phyloP scores from a whole-genome alignment of 2,113 vertebrate genomes.

The Clinocottus analis region DNA sequence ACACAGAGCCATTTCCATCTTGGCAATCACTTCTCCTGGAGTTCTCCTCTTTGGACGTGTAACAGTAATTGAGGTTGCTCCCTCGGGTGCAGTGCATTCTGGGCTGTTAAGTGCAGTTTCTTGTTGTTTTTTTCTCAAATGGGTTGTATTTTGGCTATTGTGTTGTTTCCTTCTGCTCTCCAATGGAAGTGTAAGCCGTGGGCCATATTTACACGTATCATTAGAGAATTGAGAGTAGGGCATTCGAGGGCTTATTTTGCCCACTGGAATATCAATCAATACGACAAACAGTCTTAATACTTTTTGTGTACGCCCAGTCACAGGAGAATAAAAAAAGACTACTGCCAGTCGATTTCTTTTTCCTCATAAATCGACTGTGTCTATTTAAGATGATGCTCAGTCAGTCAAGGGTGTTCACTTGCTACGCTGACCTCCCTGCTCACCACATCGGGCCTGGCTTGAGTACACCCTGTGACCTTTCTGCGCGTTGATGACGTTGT shows the following conservation, averaged over 20 bases:
- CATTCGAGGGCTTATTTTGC: slow-evolving; percentile 60
- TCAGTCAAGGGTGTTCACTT: slow-evolving; percentile 63
- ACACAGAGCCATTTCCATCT: slow-evolving; percentile 78
- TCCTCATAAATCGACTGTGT: slow-evolving; percentile 9
- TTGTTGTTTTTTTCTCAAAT: slow-evolving; percentile 80
- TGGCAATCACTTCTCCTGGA: slow-evolving; percentile 83
- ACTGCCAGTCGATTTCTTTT: slow-evolving; percentile 5
- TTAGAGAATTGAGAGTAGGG: slow-evolving; percentile 72
- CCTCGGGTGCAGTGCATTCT: slow-evolving; percentile 87
- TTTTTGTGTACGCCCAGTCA: slow-evolving; percentile 53
- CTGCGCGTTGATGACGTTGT: slow-evolving; percentile 72
- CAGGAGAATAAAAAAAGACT: slow-evolving; percentile 48
- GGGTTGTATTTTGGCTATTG: slow-evolving; percentile 83
- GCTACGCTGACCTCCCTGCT: slow-evolving; percentile 65
- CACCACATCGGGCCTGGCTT: slow-evolving; percentile 66
- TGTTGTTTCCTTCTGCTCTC: slow-evolving; percentile 74
- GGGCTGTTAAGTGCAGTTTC: slow-evolving; percentile 89
- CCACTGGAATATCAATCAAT: slow-evolving; percentile 76
- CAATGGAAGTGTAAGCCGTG: slow-evolving; percentile 69
- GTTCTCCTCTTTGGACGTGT: slow-evolving; percentile 87
- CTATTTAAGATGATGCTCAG: slow-evolving; percentile 39
- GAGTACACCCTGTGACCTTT: slow-evolving; percentile 75
- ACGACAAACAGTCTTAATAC: slow-evolving; percentile 72
- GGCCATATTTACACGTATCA: slow-evolving; percentile 80
- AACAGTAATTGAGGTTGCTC: slow-evolving; percentile 87